A percentile compares a stretch with the other conserved stretches of the same genome.
Evolutionary conservation across 2,888 invertebrate species (phyloP).

Genomic region (Agonopterix heracliana): DNA sequence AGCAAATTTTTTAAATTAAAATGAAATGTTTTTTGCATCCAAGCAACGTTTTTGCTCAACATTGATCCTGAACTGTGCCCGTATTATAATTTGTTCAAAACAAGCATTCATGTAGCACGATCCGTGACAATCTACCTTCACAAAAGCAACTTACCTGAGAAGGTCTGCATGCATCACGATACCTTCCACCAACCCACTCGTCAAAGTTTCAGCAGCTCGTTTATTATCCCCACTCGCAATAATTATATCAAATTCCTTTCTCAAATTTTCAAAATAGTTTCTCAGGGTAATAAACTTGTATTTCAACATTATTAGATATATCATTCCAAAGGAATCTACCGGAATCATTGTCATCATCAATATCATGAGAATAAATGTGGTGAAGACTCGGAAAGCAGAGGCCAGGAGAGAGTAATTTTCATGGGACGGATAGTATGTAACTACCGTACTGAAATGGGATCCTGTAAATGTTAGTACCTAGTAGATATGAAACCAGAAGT

Average conservation of each 20-base stretch:
- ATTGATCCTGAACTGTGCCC: too few relatives aligned
- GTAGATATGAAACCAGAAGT: too few relatives aligned
- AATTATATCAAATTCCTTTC: constrained; percentile 34
- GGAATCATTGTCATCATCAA: constrained; percentile 56
- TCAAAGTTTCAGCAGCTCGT: constrained; percentile 36
- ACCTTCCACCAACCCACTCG: constrained; percentile 46
- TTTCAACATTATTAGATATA: constrained; percentile 54
- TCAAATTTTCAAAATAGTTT: constrained; percentile 48
- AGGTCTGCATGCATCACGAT: constrained; percentile 56
- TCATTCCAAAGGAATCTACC: constrained; percentile 47
- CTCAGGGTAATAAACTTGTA: constrained; percentile 61
- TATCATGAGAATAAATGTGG: constrained; percentile 35
- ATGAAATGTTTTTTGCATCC: too few relatives aligned
- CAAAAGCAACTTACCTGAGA: constrained; percentile 33
- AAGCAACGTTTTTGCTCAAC: too few relatives aligned
- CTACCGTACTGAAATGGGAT: constrained; percentile 52
- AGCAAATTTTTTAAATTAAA: too few relatives aligned
- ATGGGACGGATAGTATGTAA: constrained; percentile 54
- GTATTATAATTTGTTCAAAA: too few relatives aligned
- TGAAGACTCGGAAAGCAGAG: constrained; percentile 31
- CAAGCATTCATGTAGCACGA: too few relatives aligned
- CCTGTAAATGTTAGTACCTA: constrained; percentile 35
- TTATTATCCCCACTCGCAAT: constrained; percentile 24
- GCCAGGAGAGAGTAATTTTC: constrained; percentile 44
- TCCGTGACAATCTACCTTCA: too few relatives aligned